These are phyloP conservation scores for Phymanthus crucifer DNA, from an alignment of 92 coral and sea anemone species.

Conservation along the genomic window DNA sequence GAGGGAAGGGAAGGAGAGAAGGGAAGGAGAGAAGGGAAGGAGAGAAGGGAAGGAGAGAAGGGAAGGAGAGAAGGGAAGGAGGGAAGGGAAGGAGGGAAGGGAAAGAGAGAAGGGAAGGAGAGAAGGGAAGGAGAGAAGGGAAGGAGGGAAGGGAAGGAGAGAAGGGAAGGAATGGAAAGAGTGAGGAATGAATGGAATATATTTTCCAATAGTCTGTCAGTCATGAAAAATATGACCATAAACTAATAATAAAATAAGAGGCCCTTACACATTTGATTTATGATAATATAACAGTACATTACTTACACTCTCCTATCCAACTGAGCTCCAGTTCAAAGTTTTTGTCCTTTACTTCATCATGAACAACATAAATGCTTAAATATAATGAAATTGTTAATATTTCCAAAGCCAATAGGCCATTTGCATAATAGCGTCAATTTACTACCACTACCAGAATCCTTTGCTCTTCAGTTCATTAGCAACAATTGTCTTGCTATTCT, in stretches of 20 bases:
- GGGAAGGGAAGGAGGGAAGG: neutral
- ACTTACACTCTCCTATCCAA: slow-evolving; percentile 92
- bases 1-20: neutral
- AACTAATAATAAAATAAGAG: too few species aligned
- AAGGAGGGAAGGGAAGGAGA: neutral
- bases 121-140: neutral
- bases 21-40: neutral
- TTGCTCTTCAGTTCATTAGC: too few species aligned
- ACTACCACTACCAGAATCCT: too few species aligned
- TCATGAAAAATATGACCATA: too few species aligned
- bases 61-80: neutral
- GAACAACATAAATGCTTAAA: slow-evolving; percentile 75
- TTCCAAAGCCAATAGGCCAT: too few species aligned
- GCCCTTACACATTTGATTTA: too few species aligned
- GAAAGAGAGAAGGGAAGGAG: neutral
- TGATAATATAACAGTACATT: neutral
- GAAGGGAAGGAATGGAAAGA: neutral
- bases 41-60: neutral
- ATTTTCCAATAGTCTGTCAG: too few species aligned
- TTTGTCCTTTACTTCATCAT: slow-evolving; percentile 98
- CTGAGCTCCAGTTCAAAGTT: slow-evolving; percentile 94
- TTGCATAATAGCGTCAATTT: too few species aligned
- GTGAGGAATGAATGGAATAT: too few species aligned
- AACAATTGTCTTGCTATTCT: too few species aligned
- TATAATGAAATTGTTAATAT: neutral